Percentiles rank a stretch among this genome's conserved stretches.
Conservation (phyloP, 2,797 vertebrate species). For the Centropyge bicolor region DNA sequence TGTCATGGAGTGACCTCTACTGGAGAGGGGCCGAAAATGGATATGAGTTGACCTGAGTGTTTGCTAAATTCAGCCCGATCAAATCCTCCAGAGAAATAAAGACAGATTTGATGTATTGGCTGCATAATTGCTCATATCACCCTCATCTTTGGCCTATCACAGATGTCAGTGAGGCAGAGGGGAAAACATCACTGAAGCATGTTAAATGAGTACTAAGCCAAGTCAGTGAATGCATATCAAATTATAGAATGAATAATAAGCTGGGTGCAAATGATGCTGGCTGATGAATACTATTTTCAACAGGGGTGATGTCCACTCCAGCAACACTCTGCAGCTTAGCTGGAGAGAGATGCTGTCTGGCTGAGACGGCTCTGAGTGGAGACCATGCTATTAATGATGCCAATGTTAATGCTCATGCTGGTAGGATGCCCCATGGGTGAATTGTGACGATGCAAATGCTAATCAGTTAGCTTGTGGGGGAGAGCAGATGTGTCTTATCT, state of each 20-base stretch:
- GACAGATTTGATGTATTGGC: slow-evolving; percentile 46
- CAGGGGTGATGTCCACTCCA: slow-evolving; percentile 58
- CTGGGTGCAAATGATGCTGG: slow-evolving; percentile 57
- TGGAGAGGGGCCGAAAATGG: slow-evolving; percentile 38
- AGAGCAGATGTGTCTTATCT: slow-evolving; percentile 73
- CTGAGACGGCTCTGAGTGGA: slow-evolving; percentile 73
- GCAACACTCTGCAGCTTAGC: slow-evolving; percentile 40
- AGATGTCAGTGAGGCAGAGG: slow-evolving; percentile 40
- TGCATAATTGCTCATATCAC: slow-evolving; percentile 17
- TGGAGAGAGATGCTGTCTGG: slow-evolving; percentile 69
- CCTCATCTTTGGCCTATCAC: slow-evolving; percentile 33
- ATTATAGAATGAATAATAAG: slow-evolving; percentile 67
- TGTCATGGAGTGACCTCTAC: slow-evolving; percentile 46
- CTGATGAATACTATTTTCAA: slow-evolving; percentile 57
- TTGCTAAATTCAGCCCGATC: slow-evolving; percentile 37
- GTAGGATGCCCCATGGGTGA: slow-evolving; percentile 73
- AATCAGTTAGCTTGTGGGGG: slow-evolving; percentile 68
- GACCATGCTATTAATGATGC: slow-evolving; percentile 75
- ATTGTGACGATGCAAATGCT: slow-evolving; percentile 61
- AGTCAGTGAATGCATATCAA: slow-evolving; percentile 49
- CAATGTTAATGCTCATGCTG: slow-evolving; percentile 58
- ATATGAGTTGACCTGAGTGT: slow-evolving; percentile 30
- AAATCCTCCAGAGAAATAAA: slow-evolving; percentile 33
- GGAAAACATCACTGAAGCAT: slow-evolving; percentile 38
- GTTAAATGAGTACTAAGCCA: slow-evolving; percentile 50